A percentile compares a stretch with the other conserved stretches of the same genome.
phyloP scores from a whole-genome alignment of 1,140 invertebrate genomes.

The Laupala kohalensis region DNA sequence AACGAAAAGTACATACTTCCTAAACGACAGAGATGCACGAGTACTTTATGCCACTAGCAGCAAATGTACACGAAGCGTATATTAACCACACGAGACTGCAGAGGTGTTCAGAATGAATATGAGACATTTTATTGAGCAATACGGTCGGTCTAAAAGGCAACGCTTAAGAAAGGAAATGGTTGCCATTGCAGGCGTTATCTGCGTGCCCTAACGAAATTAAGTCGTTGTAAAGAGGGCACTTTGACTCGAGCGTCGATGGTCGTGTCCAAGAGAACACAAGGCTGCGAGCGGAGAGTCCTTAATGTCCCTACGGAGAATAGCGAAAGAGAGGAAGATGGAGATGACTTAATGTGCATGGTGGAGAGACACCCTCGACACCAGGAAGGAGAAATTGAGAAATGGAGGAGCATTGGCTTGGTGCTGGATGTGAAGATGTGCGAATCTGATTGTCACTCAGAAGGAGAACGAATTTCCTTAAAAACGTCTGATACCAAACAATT shows the following conservation, averaged over 20 bases:
- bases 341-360: too few species aligned
- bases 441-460: too few species aligned
- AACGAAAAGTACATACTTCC: too few species aligned
- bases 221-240: background rate
- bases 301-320: background rate
- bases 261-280: background rate
- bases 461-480: too few species aligned
- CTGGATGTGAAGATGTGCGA: too few species aligned
- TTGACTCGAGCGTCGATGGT: background rate
- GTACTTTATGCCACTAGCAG: too few species aligned
- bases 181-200: background rate
- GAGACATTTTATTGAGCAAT: background rate
- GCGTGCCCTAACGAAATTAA: background rate
- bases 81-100: background rate
- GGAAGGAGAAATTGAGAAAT: background rate
- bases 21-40: too few species aligned
- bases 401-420: too few species aligned
- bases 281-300: background rate
- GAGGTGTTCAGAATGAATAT: background rate
- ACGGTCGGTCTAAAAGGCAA: background rate
- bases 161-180: background rate
- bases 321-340: background rate
- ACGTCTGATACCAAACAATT: too few species aligned
- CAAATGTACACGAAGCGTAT: background rate
- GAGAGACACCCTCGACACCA: background rate